These are phyloP conservation scores for Reticulitermes lucifugus DNA, from an alignment of 2,888 invertebrate species.

Conservation along the genomic window DNA sequence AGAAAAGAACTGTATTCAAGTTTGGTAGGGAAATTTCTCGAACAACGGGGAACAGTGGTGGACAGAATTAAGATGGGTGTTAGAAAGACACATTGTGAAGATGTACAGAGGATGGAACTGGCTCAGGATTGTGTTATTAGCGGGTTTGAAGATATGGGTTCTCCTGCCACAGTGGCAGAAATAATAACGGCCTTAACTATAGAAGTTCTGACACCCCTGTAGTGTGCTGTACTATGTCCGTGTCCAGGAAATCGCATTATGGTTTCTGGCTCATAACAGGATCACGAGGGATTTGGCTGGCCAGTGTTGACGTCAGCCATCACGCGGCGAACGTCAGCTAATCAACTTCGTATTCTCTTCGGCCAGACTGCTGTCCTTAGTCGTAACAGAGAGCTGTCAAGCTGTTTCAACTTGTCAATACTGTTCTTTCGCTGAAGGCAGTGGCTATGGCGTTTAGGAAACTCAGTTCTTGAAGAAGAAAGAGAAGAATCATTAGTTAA, in stretches of 20 bases:
- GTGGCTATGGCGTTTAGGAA: not conserved
- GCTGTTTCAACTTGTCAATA: not conserved
- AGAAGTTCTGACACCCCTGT: not conserved
- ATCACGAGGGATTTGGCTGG: slow-evolving; percentile 28
- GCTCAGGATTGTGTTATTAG: too few species aligned
- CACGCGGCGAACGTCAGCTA: not conserved
- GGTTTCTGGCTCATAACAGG: slow-evolving; percentile 32
- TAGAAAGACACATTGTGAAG: too few species aligned
- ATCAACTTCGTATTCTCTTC: not conserved
- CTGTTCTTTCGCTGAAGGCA: not conserved
- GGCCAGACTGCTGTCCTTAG: not conserved
- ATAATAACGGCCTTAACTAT: too few species aligned
- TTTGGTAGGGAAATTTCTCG: too few species aligned
- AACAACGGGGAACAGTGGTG: too few species aligned
- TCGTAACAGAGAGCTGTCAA: not conserved
- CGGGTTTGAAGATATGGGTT: not conserved
- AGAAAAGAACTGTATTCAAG: too few species aligned
- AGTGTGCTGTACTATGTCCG: not conserved
- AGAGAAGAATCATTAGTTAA: not conserved
- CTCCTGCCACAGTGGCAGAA: not conserved
- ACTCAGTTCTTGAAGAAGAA: not conserved
- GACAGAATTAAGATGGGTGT: too few species aligned
- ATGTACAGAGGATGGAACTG: too few species aligned
- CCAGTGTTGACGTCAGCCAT: slow-evolving; percentile 7
- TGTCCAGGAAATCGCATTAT: slow-evolving; percentile 26